Conservation (phyloP, 2,113 vertebrate genomes). For the Chrysochloris asiatica region DNA sequence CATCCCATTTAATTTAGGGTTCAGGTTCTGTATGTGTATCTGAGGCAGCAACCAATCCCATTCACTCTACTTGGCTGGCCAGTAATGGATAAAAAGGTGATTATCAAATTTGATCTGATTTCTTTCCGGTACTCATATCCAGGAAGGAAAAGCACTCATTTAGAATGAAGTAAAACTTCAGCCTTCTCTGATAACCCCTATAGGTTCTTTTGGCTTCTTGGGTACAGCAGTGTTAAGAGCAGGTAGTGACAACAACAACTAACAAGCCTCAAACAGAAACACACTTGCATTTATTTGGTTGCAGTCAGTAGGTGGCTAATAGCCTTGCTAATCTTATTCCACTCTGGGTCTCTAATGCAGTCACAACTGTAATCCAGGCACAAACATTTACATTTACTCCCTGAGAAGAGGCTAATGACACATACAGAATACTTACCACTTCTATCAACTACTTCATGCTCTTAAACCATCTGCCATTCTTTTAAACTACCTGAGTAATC, state of each 20-base stretch:
- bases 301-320: conserved; percentile 6
- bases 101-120: background rate
- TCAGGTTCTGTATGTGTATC: background rate
- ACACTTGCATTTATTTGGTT: conserved; percentile 9
- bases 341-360: conserved; percentile 28
- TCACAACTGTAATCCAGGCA: conserved; percentile 7
- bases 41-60: background rate
- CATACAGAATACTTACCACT: background rate
- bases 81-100: background rate
- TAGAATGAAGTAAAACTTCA: conserved; percentile 45
- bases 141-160: conserved; percentile 15
- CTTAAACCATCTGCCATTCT: background rate
- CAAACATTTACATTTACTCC: conserved; percentile 46
- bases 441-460: background rate
- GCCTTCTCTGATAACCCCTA: conserved; percentile 10
- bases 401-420: background rate
- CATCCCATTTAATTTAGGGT: conserved; percentile 8
- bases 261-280: background rate
- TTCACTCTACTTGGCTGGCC: background rate
- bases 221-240: background rate
- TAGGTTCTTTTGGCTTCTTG: background rate
- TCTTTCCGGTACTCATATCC: background rate
- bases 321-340: background rate
- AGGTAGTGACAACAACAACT: background rate
- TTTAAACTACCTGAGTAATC: conserved; percentile 56